Conservation (phyloP, 2,888 invertebrate genomes). For the Fissipunctia ypsillon region DNA sequence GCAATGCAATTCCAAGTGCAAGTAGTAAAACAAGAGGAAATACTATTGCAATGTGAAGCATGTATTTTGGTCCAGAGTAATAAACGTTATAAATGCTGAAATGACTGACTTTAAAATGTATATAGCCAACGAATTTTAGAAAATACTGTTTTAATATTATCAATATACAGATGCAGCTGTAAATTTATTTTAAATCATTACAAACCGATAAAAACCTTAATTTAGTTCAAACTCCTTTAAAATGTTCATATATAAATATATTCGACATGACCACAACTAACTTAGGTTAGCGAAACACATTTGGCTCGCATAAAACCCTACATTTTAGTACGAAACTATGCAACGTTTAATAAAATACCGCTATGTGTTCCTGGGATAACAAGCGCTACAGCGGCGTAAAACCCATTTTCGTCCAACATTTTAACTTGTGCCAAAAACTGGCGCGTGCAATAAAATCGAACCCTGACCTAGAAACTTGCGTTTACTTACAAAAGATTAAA, state of each 20-base stretch:
- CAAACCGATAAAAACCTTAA: not conserved
- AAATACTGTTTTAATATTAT: not conserved
- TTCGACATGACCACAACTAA: constrained; percentile 2
- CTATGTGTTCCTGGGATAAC: constrained; percentile 41
- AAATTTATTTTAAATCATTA: not conserved
- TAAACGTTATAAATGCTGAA: not conserved
- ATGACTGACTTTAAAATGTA: not conserved
- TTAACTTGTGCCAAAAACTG: constrained; percentile 51
- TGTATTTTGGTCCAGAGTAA: not conserved
- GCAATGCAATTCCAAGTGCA: not conserved
- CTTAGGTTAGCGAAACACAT: constrained; percentile 33
- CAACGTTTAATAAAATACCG: constrained; percentile 50
- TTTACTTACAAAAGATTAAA: not conserved
- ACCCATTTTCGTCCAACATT: constrained; percentile 33
- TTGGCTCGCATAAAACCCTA: constrained; percentile 47
- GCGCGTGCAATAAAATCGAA: constrained; percentile 41
- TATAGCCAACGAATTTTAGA: not conserved
- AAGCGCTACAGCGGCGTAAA: constrained; percentile 34
- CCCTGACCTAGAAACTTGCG: constrained; percentile 46
- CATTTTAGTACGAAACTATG: constrained; percentile 47
- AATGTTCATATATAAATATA: not conserved
- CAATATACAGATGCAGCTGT: not conserved
- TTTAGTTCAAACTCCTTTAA: not conserved
- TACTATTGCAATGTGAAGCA: not conserved
- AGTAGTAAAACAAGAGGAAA: not conserved